phyloP scores from a whole-genome alignment of 1,140 invertebrate species.

The Amphibalanus amphitrite region DNA sequence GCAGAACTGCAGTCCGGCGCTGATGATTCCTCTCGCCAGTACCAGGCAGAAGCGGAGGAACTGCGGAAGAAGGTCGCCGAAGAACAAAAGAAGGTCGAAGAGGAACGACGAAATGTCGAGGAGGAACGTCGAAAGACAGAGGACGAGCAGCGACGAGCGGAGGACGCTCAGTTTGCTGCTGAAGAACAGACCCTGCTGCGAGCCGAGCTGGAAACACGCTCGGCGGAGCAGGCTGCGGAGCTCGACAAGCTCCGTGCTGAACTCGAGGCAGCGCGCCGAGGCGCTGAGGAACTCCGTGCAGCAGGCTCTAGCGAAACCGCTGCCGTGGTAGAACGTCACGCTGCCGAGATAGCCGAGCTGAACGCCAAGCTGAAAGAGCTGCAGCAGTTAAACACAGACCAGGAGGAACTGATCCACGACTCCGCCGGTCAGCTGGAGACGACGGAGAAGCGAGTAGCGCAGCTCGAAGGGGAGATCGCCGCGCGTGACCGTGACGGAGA shows the following conservation, averaged over 20 bases:
- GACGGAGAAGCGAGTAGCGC: conserved; percentile 16
- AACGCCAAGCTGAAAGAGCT: too few relatives aligned
- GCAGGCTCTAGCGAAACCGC: too few relatives aligned
- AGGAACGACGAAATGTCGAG: too few relatives aligned
- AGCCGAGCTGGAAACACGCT: conserved; percentile 31
- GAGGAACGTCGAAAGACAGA: conserved; percentile 31
- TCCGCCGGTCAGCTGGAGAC: conserved; percentile 14
- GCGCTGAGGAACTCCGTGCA: too few relatives aligned
- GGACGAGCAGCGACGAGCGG: conserved; percentile 29
- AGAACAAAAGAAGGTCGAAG: too few relatives aligned
- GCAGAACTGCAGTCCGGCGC: too few relatives aligned
- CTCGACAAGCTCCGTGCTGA: too few relatives aligned
- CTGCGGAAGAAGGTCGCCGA: conserved; percentile 9
- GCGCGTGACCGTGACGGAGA: conserved; percentile 1
- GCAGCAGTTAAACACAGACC: conserved; percentile 25
- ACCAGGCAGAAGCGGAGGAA: conserved; percentile 5
- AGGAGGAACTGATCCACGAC: conserved; percentile 27
- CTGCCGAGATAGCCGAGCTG: too few relatives aligned
- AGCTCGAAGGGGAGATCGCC: conserved; percentile 19
- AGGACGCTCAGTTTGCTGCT: conserved; percentile 29
- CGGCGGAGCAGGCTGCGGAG: conserved; percentile 22
- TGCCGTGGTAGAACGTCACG: too few relatives aligned
- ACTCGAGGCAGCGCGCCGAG: too few relatives aligned
- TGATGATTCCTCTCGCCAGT: too few relatives aligned
- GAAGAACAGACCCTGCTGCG: conserved; percentile 24